Percentiles rank a stretch among this genome's conserved stretches.
phyloP scores from a whole-genome alignment of 2,888 invertebrate species.

The Hermaeophaga mercurialis region DNA sequence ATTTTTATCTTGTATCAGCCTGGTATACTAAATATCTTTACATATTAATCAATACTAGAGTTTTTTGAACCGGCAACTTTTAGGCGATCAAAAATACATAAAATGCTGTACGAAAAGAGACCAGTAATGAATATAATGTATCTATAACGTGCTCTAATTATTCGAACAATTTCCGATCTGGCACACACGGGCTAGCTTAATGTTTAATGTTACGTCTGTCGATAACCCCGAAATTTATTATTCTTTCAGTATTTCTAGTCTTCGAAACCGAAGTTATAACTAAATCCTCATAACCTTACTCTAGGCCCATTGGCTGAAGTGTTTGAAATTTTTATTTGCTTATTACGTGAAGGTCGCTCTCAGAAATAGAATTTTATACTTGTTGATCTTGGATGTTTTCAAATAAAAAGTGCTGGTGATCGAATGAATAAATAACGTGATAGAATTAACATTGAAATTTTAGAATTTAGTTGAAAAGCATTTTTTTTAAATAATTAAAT shows the following conservation, averaged over 20 bases:
- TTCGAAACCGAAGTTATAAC: background rate
- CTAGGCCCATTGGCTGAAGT: background rate
- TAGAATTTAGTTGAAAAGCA: too few species aligned
- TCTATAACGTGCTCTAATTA: constrained; percentile 1
- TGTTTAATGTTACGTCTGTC: background rate
- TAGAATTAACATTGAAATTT: too few species aligned
- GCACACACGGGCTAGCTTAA: background rate
- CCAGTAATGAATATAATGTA: constrained; percentile 1
- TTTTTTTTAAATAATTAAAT: too few species aligned
- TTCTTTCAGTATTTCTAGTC: too few species aligned
- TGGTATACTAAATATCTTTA: too few species aligned
- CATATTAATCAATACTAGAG: too few species aligned
- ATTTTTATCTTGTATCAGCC: too few species aligned
- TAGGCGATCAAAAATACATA: background rate
- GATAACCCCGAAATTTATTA: constrained; percentile 1
- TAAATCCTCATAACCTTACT: background rate
- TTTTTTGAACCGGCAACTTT: too few species aligned
- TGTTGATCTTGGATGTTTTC: too few species aligned
- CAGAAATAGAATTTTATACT: background rate
- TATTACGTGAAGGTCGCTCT: background rate
- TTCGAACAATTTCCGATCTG: constrained; percentile 1
- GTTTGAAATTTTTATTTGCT: background rate
- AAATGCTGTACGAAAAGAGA: background rate
- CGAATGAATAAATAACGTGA: too few species aligned
- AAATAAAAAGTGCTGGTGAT: too few species aligned